Base-by-base conservation (phyloP, 2,113 vertebrate species). In the Delphinapterus leucas region DNA sequence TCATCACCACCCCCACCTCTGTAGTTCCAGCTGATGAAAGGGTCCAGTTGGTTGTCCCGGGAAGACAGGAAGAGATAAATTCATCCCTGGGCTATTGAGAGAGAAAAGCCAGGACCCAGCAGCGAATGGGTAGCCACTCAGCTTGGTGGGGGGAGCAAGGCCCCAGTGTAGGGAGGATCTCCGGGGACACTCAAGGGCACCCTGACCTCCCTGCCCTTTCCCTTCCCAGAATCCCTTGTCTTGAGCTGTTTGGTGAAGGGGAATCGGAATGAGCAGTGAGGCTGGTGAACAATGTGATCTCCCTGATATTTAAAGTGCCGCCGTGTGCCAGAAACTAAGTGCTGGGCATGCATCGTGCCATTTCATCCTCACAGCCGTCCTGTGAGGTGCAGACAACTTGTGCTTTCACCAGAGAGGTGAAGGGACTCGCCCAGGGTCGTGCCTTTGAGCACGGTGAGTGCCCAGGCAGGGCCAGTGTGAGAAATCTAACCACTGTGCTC, bases 401-500 rank as follows among this genome's bases (percentile, higher is more conserved):
- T 15, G 26, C 49, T 49, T 67, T 67, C 61, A 44, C 25, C 47
- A 41, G 67, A 36, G 18, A 55, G 21, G 25, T 0, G 28, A 76
- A 21, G 63, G 49, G 55, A 68, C 38, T 55, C 23, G 55, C 28
- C 67, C 17, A 31, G 38, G 55, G 47, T 71, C 74, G 53, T 47
- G 81, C 25, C 41, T 15, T 58, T 60, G 47, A 8, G 49, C 25
- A 7, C 18, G 0, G 55, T 2, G 11, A 18, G 36, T 15, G 26
- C 33, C 83, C 23, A 5, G 89, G 63, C 28, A 20, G 74, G 60
- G 17, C 47, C 33, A 23, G 9, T 14, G 18, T 2, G 31, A 21
- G 8, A 23, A 7, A 15, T 18, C 41, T 11, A 3, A 28, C 28
- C 23, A 2, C 12, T 0, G 0, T 1, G 21, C 41, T 41, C 25